Conservation (phyloP, 2,888 invertebrate species). For the Koerneria pararmatus region DNA sequence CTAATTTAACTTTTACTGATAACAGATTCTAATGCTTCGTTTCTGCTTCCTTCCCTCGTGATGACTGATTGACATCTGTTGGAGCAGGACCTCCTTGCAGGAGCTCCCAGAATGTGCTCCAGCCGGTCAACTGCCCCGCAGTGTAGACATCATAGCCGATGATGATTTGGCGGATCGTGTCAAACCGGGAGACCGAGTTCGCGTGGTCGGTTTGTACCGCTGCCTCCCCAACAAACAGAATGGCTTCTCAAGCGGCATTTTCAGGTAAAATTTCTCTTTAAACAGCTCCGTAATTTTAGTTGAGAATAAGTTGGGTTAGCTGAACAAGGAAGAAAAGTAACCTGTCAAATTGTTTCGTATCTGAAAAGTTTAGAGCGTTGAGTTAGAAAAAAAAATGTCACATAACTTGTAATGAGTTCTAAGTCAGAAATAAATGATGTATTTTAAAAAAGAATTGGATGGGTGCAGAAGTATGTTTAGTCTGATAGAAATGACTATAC, state of each 20-base stretch:
- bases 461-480: too few species aligned
- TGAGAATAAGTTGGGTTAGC: too few species aligned
- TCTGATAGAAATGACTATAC: too few species aligned
- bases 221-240: conserved; percentile 90
- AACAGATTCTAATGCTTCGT: background rate
- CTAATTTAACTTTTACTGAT: background rate
- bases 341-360: too few species aligned
- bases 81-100: conserved; percentile 37
- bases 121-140: conserved; percentile 80
- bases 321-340: too few species aligned
- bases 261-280: conserved; percentile 37
- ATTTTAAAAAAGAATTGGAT: too few species aligned
- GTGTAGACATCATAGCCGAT: conserved; percentile 89
- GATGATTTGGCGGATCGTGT: conserved; percentile 84
- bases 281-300: too few species aligned
- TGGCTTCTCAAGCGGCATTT: conserved; percentile 49
- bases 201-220: conserved; percentile 87
- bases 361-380: too few species aligned
- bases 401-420: too few species aligned
- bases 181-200: conserved; percentile 95
- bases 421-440: too few species aligned
- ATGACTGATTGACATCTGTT: background rate
- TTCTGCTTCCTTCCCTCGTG: background rate
- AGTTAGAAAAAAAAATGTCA: too few species aligned
- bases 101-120: conserved; percentile 99